phyloP scores from a whole-genome alignment of 2,113 vertebrate genomes.

The Copsychus sechellarum region DNA sequence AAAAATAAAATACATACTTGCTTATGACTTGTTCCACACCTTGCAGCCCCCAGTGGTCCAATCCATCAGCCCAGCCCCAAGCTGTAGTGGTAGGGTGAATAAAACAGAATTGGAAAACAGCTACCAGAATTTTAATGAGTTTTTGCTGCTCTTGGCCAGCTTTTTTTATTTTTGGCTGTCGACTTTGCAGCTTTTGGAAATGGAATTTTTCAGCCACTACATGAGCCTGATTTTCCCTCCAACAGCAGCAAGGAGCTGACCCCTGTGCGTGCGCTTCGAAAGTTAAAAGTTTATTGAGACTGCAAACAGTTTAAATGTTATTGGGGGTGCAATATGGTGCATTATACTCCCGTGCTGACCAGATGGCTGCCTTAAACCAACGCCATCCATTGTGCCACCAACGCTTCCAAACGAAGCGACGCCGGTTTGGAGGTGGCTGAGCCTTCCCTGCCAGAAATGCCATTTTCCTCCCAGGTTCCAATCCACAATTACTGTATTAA shows the following conservation, averaged over 20 bases:
- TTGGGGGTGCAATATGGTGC: neutral
- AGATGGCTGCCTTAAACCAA: conserved; percentile 31
- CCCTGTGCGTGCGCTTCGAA: neutral
- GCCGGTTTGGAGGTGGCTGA: neutral
- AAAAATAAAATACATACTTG: too few relatives aligned
- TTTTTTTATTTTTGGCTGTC: neutral
- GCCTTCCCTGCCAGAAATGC: conserved; percentile 16
- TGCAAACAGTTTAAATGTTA: neutral
- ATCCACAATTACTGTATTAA: conserved; percentile 35
- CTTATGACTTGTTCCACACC: too few relatives aligned
- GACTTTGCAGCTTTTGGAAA: conserved; percentile 9
- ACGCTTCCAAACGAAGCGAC: neutral
- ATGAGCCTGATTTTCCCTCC: neutral
- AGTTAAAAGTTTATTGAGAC: conserved; percentile 17
- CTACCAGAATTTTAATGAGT: neutral
- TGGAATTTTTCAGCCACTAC: neutral
- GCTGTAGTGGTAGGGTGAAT: neutral
- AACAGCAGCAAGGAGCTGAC: neutral
- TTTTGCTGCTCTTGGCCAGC: neutral
- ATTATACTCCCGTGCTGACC: neutral
- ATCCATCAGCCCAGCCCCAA: neutral
- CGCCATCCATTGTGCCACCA: neutral
- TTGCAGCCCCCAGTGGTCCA: neutral
- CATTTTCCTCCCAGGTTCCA: neutral
- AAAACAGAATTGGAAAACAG: neutral